Percentiles rank a stretch among this genome's conserved stretches.
phyloP scores from a whole-genome alignment of 2,113 vertebrate genomes.

The Myxocyprinus asiaticus region DNA sequence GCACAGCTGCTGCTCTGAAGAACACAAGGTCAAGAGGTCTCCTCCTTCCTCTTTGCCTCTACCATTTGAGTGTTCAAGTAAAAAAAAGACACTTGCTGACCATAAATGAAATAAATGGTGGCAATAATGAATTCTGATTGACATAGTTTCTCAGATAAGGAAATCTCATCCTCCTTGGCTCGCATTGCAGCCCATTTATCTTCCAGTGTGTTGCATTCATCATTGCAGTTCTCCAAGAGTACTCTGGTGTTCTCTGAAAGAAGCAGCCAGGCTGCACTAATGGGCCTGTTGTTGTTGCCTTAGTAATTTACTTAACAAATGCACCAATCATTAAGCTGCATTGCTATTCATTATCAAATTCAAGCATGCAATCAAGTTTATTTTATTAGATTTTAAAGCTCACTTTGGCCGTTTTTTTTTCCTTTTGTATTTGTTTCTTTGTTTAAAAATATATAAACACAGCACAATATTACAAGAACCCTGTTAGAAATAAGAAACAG shows the following conservation, averaged over 20 bases:
- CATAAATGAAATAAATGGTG: neutral
- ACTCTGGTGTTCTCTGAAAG: slow-evolving; percentile 63
- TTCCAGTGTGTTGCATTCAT: slow-evolving; percentile 64
- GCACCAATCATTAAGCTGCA: slow-evolving; percentile 61
- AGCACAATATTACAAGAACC: neutral
- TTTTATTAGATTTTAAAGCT: slow-evolving; percentile 22
- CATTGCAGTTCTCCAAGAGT: slow-evolving; percentile 57
- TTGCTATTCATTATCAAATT: slow-evolving; percentile 64
- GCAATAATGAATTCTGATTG: slow-evolving; percentile 10
- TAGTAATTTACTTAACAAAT: slow-evolving; percentile 65
- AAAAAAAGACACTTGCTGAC: neutral
- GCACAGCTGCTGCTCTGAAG: neutral
- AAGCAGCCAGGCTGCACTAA: slow-evolving; percentile 73
- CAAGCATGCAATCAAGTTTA: slow-evolving; percentile 34
- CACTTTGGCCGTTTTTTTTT: neutral
- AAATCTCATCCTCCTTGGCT: slow-evolving; percentile 41
- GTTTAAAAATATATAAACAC: neutral
- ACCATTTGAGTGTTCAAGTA: neutral
- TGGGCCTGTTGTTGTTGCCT: slow-evolving; percentile 67
- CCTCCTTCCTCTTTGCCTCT: neutral
- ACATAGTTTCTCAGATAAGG: slow-evolving; percentile 36
- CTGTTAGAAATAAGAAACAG: neutral
- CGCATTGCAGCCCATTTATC: slow-evolving; percentile 43
- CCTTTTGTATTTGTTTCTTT: neutral
- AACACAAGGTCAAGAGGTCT: slow-evolving; percentile 3